These are phyloP conservation scores for Nixonia krombeini DNA, from an alignment of 1,140 invertebrate genomes.

Conservation along the genomic window DNA sequence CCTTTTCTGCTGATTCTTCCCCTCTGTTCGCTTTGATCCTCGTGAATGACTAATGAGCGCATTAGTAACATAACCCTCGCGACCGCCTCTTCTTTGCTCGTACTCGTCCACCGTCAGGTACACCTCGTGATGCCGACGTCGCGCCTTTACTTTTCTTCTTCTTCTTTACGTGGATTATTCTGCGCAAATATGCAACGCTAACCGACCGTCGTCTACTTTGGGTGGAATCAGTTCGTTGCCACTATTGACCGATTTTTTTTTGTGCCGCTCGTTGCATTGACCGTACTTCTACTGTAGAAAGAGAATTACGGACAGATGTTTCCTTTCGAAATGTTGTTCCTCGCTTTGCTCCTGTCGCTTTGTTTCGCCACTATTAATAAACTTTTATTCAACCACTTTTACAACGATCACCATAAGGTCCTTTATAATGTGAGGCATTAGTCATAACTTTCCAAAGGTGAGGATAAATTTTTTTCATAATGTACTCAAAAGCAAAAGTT, in stretches of 20 bases:
- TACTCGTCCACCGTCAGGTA: conserved; percentile 1
- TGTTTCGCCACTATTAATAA: too few relatives aligned
- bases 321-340: too few relatives aligned
- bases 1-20: conserved; percentile 18
- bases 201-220: conserved; percentile 21
- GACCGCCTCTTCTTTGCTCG: conserved; percentile 13
- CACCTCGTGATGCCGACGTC: background rate
- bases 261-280: too few relatives aligned
- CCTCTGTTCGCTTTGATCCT: conserved; percentile 43
- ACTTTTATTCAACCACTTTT: too few relatives aligned
- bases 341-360: too few relatives aligned
- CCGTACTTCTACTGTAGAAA: too few relatives aligned
- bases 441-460: background rate
- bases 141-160: too few relatives aligned
- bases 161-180: conserved; percentile 9
- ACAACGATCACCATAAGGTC: too few relatives aligned
- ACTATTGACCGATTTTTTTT: background rate
- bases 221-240: background rate
- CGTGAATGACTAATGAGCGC: conserved; percentile 45
- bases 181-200: conserved; percentile 18
- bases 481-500: background rate
- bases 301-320: too few relatives aligned
- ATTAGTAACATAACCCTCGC: conserved; percentile 46
- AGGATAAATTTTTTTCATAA: background rate
- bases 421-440: background rate